These are phyloP conservation scores for Indri indri DNA, from an alignment of 2,113 vertebrate species.

Conservation along the genomic window DNA sequence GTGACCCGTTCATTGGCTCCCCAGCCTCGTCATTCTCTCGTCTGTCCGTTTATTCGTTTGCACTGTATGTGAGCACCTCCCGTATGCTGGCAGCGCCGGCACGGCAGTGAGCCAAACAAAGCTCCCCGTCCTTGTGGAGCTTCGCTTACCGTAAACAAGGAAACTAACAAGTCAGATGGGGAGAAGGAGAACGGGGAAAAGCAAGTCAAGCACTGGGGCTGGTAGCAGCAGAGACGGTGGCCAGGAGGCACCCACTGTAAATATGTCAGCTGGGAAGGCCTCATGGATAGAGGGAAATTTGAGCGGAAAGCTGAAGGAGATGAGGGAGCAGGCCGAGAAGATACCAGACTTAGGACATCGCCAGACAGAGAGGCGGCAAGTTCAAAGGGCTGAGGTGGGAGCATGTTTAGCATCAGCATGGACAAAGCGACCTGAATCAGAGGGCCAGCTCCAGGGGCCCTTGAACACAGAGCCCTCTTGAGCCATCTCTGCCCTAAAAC, in stretches of 20 bases:
- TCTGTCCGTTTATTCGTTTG: background rate
- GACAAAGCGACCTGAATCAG: background rate
- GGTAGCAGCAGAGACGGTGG: background rate
- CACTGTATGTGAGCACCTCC: background rate
- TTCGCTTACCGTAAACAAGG: background rate
- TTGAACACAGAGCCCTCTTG: background rate
- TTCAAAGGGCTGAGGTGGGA: background rate
- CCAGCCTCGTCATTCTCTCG: no score
- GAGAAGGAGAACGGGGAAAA: background rate
- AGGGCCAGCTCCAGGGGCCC: background rate
- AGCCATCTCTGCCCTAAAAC: background rate
- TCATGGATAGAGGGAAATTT: background rate
- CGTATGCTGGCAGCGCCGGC: background rate
- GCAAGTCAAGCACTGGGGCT: background rate
- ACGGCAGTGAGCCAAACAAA: background rate
- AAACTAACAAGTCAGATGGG: background rate
- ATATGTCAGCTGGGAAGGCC: background rate
- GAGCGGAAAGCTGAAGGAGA: background rate
- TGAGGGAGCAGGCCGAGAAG: fast-evolving
- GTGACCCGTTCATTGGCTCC: background rate
- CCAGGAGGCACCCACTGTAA: background rate
- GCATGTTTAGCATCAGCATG: no score
- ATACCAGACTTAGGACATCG: background rate
- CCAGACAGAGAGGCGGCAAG: background rate
- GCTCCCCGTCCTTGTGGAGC: fast-evolving